Base-by-base conservation (phyloP, 2,113 vertebrate genomes). In the Ginglymostoma cirratum region DNA sequence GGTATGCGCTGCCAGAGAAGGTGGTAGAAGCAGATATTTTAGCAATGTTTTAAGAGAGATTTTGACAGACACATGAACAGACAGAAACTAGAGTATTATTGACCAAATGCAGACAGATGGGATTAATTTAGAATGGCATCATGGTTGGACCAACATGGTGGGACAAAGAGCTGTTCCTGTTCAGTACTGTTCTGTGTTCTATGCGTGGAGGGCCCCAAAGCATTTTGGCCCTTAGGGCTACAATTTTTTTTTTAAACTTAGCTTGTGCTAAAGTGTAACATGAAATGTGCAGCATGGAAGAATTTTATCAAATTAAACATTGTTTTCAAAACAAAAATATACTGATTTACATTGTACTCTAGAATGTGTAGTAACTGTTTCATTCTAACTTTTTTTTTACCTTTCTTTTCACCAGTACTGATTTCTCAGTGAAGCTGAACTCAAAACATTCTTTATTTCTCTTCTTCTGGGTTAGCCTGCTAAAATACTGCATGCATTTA, bases 371-470 rank as follows among this genome's bases (percentile, higher is more conserved):
- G 89, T 93, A 66, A 66, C 89, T 66, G 89, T 93, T 93, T 93
- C 17, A 17, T n/a, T 67, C 38, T 93, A 61, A 66, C 21, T 34
- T 93, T n/a, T 93, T 30, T 93, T 92, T 92, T 92, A 92, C 89
- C 61, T 92, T 92, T 92, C 30, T 92, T 93, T 93, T 93, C 61
- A 66, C 65, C 89, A 93, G 89, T 61, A 67, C n/a, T 93, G 55
- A 93, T 93, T 93, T 93, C 61, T 93, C 89, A 93, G 61, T 93
- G 89, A 67, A 67, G 61, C 61, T 66, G 34, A 67, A 67, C 61
- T 93, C 89, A 93, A 93, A 93, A 66, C 61, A 93, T 93, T 93
- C 89, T 93, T 93, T 93, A 38, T 93, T 93, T 93, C 89, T 93
- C 89, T 93, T 93, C 89, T 93, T 61, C 89, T 93, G 89, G 34